phyloP scores from a whole-genome alignment of 2,113 vertebrate genomes.

The Clarias batrachus region DNA sequence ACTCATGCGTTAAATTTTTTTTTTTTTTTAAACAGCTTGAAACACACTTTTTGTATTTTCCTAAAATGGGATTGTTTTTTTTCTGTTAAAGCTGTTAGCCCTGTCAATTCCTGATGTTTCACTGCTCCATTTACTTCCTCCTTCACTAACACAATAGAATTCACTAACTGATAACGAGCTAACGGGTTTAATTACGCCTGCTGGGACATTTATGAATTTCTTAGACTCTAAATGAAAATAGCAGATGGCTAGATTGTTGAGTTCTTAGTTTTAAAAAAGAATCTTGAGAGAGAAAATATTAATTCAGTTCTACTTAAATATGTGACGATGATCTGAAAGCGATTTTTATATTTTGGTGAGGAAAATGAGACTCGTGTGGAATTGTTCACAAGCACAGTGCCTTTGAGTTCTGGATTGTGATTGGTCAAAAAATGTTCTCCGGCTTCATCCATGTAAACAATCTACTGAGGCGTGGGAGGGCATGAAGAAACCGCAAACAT shows the following conservation, averaged over 20 bases:
- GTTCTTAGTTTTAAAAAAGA: neutral
- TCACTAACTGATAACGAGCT: neutral
- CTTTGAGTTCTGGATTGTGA: neutral
- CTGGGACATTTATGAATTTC: neutral
- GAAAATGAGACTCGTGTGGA: neutral
- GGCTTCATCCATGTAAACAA: too few relatives aligned
- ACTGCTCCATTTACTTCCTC: neutral
- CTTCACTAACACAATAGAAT: neutral
- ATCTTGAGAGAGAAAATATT: neutral
- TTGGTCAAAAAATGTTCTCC: neutral
- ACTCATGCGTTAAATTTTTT: neutral
- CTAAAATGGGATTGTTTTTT: neutral
- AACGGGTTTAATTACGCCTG: neutral
- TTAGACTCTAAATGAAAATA: neutral
- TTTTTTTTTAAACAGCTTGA: neutral
- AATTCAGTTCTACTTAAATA: neutral
- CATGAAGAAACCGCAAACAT: too few relatives aligned
- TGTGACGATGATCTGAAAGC: neutral
- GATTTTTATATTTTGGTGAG: neutral
- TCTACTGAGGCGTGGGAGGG: too few relatives aligned
- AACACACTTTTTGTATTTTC: neutral
- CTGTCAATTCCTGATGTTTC: slow-evolving; percentile 8
- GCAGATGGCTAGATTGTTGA: neutral
- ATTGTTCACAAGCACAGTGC: neutral
- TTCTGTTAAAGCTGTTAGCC: neutral